Evolutionary conservation across 2,113 vertebrate genomes (phyloP).

Genomic region (Xenus cinereus): DNA sequence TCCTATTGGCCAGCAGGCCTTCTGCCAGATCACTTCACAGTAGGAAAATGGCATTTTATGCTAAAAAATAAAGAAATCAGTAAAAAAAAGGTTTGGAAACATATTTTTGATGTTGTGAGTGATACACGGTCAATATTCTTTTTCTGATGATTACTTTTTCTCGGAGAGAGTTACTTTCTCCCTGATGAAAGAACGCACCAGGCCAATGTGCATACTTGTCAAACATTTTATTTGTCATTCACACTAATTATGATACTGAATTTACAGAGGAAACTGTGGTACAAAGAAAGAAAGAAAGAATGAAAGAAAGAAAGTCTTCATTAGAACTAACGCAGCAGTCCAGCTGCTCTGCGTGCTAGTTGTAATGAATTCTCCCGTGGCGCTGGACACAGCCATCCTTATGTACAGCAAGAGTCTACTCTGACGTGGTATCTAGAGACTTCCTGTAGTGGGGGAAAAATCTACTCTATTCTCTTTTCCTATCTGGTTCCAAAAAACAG

Average conservation of each 20-base stretch:
- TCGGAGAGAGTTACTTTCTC: background rate
- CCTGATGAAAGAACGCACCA: conserved; percentile 4
- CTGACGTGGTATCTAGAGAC: background rate
- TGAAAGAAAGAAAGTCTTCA: conserved; percentile 19
- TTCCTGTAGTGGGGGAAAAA: background rate
- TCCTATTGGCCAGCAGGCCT: background rate
- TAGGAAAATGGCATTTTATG: background rate
- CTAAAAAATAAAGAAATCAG: background rate
- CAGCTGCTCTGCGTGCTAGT: conserved; percentile 59
- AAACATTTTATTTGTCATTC: conserved; percentile 76
- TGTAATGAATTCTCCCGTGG: background rate
- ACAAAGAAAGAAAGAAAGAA: conserved; percentile 53
- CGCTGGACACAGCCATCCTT: background rate
- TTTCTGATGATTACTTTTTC: background rate
- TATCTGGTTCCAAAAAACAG: conserved; percentile 15
- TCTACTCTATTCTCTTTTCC: background rate
- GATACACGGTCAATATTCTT: accelerated
- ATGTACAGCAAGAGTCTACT: background rate
- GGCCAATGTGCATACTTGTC: conserved; percentile 27
- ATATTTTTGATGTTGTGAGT: background rate
- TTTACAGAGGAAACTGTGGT: conserved; percentile 74
- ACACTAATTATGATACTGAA: conserved; percentile 68
- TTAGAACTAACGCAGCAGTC: conserved; percentile 58
- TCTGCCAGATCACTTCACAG: background rate
- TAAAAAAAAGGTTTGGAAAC: accelerated